Evolutionary conservation across 2,113 vertebrate genomes (phyloP).

Genomic region (Columba livia): DNA sequence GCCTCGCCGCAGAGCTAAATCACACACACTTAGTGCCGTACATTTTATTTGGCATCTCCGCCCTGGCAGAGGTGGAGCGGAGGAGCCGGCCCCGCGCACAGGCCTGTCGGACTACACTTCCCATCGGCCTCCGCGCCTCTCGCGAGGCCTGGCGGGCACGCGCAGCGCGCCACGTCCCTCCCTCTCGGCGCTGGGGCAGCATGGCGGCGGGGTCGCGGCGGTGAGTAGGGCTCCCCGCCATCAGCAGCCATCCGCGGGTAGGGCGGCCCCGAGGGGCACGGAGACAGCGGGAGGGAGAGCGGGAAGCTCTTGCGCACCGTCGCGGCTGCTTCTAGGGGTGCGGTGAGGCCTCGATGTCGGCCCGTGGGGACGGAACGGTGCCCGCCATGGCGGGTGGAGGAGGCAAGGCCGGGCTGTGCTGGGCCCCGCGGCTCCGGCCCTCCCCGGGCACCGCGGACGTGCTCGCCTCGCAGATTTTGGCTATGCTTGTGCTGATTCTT

Average conservation of each 20-base stretch:
- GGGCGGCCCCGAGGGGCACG: neutral
- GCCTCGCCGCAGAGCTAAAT: fast-evolving
- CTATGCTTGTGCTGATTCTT: fast-evolving
- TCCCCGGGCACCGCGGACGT: neutral
- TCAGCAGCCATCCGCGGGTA: neutral
- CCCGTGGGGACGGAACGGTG: fast-evolving
- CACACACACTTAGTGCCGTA: fast-evolving
- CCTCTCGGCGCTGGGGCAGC: fast-evolving
- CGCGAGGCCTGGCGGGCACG: neutral
- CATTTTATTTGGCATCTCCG: fast-evolving
- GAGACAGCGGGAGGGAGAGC: fast-evolving
- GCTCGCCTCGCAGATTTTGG: fast-evolving
- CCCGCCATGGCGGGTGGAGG: neutral
- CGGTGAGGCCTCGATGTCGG: neutral
- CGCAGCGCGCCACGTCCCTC: fast-evolving
- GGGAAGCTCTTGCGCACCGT: too few relatives aligned
- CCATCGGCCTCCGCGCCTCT: neutral
- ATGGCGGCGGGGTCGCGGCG: fast-evolving
- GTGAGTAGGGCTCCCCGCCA: neutral
- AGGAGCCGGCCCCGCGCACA: neutral
- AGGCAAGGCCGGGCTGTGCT: neutral
- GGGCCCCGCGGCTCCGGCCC: neutral
- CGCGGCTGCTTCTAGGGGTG: fast-evolving
- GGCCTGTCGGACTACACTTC: neutral
- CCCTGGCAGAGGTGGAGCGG: fast-evolving